phyloP scores from a whole-genome alignment of 2,888 invertebrate genomes.

The Teinopalpus imperialis region DNA sequence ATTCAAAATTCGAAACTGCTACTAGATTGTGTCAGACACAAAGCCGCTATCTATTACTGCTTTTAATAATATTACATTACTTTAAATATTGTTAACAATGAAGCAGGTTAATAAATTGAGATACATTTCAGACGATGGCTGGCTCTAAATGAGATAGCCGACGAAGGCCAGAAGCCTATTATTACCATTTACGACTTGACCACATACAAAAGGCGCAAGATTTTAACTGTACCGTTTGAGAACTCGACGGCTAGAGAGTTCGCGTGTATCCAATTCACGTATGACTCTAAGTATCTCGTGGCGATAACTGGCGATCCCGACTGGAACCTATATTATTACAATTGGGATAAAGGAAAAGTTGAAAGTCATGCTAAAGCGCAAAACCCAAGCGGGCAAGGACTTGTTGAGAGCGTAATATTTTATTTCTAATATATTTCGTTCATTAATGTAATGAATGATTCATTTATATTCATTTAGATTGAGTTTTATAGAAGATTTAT shows the following conservation, averaged over 20 bases:
- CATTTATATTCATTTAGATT: too few species aligned
- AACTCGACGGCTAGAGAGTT: conserved; percentile 84
- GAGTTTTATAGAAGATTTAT: too few species aligned
- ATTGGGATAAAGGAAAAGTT: conserved; percentile 91
- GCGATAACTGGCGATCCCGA: conserved; percentile 92
- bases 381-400: conserved; percentile 85
- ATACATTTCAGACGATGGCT: conserved; percentile 81
- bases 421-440: conserved; percentile 1
- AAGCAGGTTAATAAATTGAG: neutral
- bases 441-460: too few species aligned
- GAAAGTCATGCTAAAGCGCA: conserved; percentile 88
- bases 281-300: conserved; percentile 90
- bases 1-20: too few species aligned
- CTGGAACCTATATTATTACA: conserved; percentile 90
- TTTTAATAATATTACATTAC: too few species aligned
- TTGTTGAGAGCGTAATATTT: conserved; percentile 74
- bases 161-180: conserved; percentile 84
- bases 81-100: neutral
- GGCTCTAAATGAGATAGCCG: conserved; percentile 84
- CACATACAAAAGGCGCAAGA: conserved; percentile 86
- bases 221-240: conserved; percentile 84
- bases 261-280: conserved; percentile 88
- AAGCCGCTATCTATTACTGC: too few species aligned
- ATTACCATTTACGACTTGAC: conserved; percentile 87
- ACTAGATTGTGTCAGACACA: too few species aligned